phyloP scores from a whole-genome alignment of 1,140 invertebrate genomes.

The Drosophila repletoides region DNA sequence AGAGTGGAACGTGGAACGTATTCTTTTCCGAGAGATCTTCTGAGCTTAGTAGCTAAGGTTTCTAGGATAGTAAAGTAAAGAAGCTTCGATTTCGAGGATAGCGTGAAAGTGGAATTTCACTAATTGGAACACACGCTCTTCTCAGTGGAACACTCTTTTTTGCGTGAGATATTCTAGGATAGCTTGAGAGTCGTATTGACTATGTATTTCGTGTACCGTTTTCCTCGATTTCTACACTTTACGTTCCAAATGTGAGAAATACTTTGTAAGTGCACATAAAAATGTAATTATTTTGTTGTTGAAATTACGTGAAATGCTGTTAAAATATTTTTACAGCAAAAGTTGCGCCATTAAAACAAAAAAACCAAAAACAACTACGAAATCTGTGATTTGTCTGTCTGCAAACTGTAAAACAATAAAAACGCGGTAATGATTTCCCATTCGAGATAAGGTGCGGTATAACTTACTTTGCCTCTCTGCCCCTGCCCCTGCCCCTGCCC shows the following conservation, averaged over 20 bases:
- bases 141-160: too few species aligned
- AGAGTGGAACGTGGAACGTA: too few species aligned
- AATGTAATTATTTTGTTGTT: conserved; percentile 67
- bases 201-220: not conserved
- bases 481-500: not conserved
- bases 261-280: conserved; percentile 57
- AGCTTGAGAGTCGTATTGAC: too few species aligned
- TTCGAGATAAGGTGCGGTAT: conserved; percentile 70
- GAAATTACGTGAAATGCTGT: conserved; percentile 74
- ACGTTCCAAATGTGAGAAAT: conserved; percentile 59
- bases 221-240: conserved; percentile 32
- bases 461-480: conserved; percentile 21
- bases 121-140: too few species aligned
- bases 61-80: too few species aligned
- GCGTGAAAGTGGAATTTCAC: too few species aligned
- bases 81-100: too few species aligned
- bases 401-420: conserved; percentile 57
- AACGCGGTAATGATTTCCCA: conserved; percentile 75
- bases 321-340: conserved; percentile 74
- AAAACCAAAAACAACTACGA: conserved; percentile 12
- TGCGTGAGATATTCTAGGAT: too few species aligned
- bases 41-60: too few species aligned
- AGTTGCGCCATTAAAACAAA: conserved; percentile 64
- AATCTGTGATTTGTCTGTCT: conserved; percentile 40
- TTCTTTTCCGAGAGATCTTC: too few species aligned